These are phyloP conservation scores for Lithodes maja DNA, from an alignment of 2,888 invertebrate genomes.

Conservation along the genomic window DNA sequence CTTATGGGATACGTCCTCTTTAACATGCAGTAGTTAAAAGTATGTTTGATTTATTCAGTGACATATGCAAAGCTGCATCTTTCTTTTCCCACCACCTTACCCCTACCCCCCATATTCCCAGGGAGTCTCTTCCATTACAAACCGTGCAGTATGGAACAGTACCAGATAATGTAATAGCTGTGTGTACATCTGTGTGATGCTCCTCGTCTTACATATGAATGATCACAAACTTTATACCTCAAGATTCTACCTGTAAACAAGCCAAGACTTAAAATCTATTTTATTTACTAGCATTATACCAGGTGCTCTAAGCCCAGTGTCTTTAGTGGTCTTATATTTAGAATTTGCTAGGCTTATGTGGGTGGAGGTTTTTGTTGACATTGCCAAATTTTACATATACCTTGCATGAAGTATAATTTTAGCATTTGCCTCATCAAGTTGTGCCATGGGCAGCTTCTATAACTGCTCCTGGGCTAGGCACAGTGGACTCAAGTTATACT, in stretches of 20 bases:
- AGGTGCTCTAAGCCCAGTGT: slow-evolving; percentile 68
- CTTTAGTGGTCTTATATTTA: slow-evolving; percentile 65
- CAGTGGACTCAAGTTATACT: slow-evolving; percentile 59
- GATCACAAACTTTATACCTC: slow-evolving; percentile 69
- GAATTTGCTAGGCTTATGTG: slow-evolving; percentile 63
- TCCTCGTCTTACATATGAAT: slow-evolving; percentile 62
- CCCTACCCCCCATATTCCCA: slow-evolving; percentile 39
- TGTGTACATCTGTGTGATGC: slow-evolving; percentile 58
- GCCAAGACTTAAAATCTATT: slow-evolving; percentile 67
- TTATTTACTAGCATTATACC: slow-evolving; percentile 67
- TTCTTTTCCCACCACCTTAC: slow-evolving; percentile 38
- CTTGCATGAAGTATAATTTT: slow-evolving; percentile 50
- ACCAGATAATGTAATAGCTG: slow-evolving; percentile 53
- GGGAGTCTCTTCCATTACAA: slow-evolving; percentile 63
- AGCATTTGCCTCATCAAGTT: slow-evolving; percentile 36
- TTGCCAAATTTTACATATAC: slow-evolving; percentile 56
- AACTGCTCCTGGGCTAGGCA: slow-evolving; percentile 58
- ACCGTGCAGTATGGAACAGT: slow-evolving; percentile 54
- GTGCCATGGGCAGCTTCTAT: slow-evolving; percentile 51
- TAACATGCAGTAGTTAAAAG: slow-evolving; percentile 39
- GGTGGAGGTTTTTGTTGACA: slow-evolving; percentile 59
- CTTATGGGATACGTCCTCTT: slow-evolving; percentile 28
- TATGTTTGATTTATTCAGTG: slow-evolving; percentile 50
- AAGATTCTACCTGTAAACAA: slow-evolving; percentile 69
- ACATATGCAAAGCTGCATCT: slow-evolving; percentile 51